Evolutionary conservation across 2,888 invertebrate species (phyloP).

Genomic region (Adelognathus sp.): DNA sequence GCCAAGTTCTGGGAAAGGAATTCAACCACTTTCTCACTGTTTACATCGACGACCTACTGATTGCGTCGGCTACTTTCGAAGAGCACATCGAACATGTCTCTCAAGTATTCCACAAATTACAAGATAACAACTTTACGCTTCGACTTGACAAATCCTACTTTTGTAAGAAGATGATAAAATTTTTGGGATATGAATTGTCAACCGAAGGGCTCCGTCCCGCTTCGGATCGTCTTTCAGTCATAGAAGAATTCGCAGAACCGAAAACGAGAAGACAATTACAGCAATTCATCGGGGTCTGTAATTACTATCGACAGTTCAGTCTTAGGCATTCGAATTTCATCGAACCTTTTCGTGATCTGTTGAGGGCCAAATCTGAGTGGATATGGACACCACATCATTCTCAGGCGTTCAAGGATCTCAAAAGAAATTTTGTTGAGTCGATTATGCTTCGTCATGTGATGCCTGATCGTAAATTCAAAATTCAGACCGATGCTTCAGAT

Average conservation of each 20-base stretch:
- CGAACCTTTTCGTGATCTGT: conserved; percentile 51
- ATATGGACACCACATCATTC: conserved; percentile 39
- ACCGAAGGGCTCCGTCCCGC: conserved; percentile 24
- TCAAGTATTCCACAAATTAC: conserved; percentile 56
- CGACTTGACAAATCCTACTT: conserved; percentile 64
- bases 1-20: conserved; percentile 62
- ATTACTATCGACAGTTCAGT: too few relatives aligned
- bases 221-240: conserved; percentile 51
- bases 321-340: conserved; percentile 40
- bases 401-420: conserved; percentile 47
- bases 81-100: conserved; percentile 62
- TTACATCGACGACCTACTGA: conserved; percentile 71
- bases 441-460: conserved; percentile 47
- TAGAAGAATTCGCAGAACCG: conserved; percentile 61
- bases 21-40: conserved; percentile 60
- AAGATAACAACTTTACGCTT: conserved; percentile 62
- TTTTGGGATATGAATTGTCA: conserved; percentile 40
- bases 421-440: conserved; percentile 51
- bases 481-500: conserved; percentile 61
- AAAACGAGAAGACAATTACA: conserved; percentile 51
- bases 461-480: too few relatives aligned
- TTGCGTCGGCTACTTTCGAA: conserved; percentile 63
- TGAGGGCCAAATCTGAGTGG: conserved; percentile 48
- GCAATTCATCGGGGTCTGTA: too few relatives aligned
- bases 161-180: conserved; percentile 21